Percentiles rank a stretch among this genome's conserved stretches.
Conservation (phyloP, 2,888 invertebrate genomes). For the Cephalotes varians region DNA sequence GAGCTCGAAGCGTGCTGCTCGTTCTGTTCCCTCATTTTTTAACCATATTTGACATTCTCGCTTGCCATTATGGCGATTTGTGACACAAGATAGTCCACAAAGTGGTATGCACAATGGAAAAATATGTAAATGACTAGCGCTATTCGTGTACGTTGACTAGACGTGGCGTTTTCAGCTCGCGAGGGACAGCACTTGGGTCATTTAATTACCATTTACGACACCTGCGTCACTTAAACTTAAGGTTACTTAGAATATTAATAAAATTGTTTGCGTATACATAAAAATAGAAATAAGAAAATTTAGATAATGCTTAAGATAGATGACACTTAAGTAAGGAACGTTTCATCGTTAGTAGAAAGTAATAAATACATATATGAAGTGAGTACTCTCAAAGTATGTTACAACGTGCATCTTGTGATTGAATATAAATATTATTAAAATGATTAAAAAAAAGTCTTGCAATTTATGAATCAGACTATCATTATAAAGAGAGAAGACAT, state of each 20-base stretch:
- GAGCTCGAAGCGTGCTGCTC: conserved; percentile 27
- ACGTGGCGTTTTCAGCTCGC: not conserved
- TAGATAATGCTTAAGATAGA: not conserved
- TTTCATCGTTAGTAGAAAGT: not conserved
- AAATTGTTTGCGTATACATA: not conserved
- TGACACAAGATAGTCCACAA: conserved; percentile 23
- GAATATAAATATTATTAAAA: conserved; percentile 15
- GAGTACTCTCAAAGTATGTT: not conserved
- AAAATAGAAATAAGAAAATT: not conserved
- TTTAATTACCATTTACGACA: conserved; percentile 28
- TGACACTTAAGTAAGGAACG: not conserved
- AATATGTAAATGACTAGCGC: conserved; percentile 14
- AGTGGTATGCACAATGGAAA: conserved; percentile 6
- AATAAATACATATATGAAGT: not conserved
- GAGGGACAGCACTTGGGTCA: not conserved
- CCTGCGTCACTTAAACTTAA: conserved; percentile 6
- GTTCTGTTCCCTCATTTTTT: conserved; percentile 17
- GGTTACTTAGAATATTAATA: not conserved
- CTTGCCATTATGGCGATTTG: conserved; percentile 40
- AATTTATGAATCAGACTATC: not conserved
- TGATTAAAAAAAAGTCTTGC: not conserved
- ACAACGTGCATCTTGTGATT: not conserved
- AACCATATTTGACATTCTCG: not conserved
- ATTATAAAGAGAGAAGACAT: not conserved
- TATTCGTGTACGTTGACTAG: not conserved